These are phyloP conservation scores for Florisuga fusca DNA, from an alignment of 2,797 vertebrate species.

Conservation along the genomic window DNA sequence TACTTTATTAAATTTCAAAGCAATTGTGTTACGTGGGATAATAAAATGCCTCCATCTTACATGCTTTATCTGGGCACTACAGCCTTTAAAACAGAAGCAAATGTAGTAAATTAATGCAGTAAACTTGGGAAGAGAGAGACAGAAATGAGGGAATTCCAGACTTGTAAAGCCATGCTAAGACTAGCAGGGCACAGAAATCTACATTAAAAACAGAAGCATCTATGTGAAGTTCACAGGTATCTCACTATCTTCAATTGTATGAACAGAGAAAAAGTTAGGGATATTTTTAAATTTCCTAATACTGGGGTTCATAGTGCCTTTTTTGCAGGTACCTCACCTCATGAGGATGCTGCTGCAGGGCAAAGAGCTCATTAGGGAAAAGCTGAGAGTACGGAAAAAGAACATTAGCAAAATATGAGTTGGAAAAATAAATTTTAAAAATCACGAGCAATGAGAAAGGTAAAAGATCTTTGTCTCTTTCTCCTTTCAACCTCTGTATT, in stretches of 20 bases:
- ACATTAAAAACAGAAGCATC: not conserved
- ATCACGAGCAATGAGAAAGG: not conserved
- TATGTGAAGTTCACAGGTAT: not conserved
- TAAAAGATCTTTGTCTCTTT: not conserved
- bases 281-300: not conserved
- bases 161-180: not conserved
- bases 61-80: not conserved
- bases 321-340: not conserved
- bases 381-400: not conserved
- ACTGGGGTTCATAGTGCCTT: not conserved
- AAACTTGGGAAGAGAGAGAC: not conserved
- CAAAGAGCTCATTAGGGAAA: not conserved
- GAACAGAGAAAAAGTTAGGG: not conserved
- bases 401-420: not conserved
- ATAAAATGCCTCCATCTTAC: not conserved
- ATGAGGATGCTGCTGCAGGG: not conserved
- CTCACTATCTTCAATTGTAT: not conserved
- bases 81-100: not conserved
- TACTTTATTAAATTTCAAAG: conserved; percentile 50
- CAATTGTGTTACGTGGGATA: not conserved
- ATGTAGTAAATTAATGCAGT: not conserved
- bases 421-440: not conserved
- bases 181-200: not conserved
- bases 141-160: not conserved
- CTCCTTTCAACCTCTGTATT: not conserved